These are phyloP conservation scores for Bufo bufo DNA, from an alignment of 2,113 vertebrate species.

Conservation along the genomic window DNA sequence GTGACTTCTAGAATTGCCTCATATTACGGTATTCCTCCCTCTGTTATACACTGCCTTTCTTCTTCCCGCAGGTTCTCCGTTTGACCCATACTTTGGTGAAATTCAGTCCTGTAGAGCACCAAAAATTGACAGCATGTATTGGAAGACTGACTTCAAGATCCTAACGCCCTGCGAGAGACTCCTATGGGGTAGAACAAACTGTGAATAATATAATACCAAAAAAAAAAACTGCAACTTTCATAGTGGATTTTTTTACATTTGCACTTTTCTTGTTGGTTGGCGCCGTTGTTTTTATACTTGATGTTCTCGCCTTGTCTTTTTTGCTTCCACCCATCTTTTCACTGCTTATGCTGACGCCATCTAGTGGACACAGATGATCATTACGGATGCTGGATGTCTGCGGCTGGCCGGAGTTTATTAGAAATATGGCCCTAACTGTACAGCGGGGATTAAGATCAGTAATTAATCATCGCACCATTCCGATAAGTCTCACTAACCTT, in stretches of 20 bases:
- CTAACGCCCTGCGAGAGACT: neutral
- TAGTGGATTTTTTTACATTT: neutral
- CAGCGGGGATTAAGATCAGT: conserved; percentile 5
- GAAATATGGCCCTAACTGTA: neutral
- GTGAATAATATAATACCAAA: neutral
- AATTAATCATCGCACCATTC: neutral
- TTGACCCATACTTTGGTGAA: no score
- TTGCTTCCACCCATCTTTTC: neutral
- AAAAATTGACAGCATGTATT: neutral
- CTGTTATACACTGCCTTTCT: neutral
- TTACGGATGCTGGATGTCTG: neutral
- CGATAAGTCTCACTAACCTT: neutral
- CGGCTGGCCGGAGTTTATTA: neutral
- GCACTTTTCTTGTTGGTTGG: neutral
- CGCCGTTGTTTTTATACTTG: no score
- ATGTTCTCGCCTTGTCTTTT: neutral
- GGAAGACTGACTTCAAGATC: neutral
- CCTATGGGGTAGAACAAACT: neutral
- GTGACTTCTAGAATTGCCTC: neutral
- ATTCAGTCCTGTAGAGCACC: neutral
- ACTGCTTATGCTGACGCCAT: neutral
- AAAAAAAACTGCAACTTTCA: neutral
- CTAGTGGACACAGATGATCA: neutral
- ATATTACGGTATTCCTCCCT: neutral
- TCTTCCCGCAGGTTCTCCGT: neutral